These are phyloP conservation scores for Zaprionus davidi DNA, from an alignment of 1,140 invertebrate species.

Conservation along the genomic window DNA sequence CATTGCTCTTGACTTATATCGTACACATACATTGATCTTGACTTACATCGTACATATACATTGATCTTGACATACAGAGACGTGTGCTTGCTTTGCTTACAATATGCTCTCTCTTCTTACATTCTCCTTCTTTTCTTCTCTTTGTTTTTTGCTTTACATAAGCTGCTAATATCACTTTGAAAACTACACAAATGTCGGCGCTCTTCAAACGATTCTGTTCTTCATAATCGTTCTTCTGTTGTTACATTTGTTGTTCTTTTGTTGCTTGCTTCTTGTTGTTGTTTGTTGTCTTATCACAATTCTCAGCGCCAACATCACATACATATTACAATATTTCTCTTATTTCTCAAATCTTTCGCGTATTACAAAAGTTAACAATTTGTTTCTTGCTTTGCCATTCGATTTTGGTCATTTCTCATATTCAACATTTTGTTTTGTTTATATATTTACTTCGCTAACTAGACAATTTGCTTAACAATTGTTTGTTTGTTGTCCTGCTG, in stretches of 20 bases:
- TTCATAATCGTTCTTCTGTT: slow-evolving; percentile 52
- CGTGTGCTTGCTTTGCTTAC: slow-evolving; percentile 38
- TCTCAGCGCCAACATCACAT: slow-evolving; percentile 63
- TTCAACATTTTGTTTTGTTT: slow-evolving; percentile 47
- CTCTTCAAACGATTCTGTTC: slow-evolving; percentile 40
- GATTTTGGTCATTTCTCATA: slow-evolving; percentile 73
- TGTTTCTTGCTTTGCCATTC: slow-evolving; percentile 62
- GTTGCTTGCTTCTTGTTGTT: slow-evolving; percentile 40
- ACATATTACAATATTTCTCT: slow-evolving; percentile 41
- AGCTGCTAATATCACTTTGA: slow-evolving; percentile 77
- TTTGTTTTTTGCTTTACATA: slow-evolving; percentile 50
- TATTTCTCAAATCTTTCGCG: slow-evolving; percentile 35
- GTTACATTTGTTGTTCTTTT: slow-evolving; percentile 69
- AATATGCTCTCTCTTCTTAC: slow-evolving; percentile 36
- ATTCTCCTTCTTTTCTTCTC: slow-evolving; percentile 2
- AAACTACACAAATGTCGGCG: slow-evolving; percentile 77
- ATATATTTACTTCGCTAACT: slow-evolving; percentile 75
- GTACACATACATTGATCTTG: background rate
- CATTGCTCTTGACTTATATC: no score
- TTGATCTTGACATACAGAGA: slow-evolving; percentile 40
- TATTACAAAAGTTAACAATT: slow-evolving; percentile 81
- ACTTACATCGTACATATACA: slow-evolving; percentile 1
- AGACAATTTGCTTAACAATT: slow-evolving; percentile 81
- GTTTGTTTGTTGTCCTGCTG: slow-evolving; percentile 49
- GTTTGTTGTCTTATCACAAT: slow-evolving; percentile 64